Evolutionary conservation across 2,797 vertebrate genomes (phyloP).

Genomic region (Chelonia mydas): DNA sequence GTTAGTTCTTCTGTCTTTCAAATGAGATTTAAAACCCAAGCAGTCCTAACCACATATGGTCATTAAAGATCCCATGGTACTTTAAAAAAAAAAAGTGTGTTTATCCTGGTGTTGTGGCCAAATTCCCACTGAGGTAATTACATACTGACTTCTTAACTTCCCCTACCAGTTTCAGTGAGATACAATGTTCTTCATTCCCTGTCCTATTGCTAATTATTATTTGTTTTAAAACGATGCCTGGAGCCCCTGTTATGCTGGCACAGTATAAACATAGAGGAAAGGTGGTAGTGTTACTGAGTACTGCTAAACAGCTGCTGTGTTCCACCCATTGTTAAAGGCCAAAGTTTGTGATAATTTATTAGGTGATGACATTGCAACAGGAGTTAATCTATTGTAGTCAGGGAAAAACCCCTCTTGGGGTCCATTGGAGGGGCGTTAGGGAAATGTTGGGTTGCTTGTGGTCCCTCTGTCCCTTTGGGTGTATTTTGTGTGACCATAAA

Average conservation of each 20-base stretch:
- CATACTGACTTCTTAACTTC: slow-evolving; percentile 52
- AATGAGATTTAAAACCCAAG: slow-evolving; percentile 51
- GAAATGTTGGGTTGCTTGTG: background rate
- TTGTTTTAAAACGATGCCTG: background rate
- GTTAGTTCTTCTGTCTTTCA: slow-evolving; percentile 35
- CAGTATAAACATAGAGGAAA: background rate
- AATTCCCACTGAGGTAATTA: slow-evolving; percentile 68
- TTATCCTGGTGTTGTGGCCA: slow-evolving; percentile 61
- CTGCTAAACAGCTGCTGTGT: background rate
- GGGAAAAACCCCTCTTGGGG: background rate
- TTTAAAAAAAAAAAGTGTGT: background rate
- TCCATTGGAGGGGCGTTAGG: background rate
- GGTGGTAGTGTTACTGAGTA: background rate
- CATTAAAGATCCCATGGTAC: slow-evolving; percentile 49
- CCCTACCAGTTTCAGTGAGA: slow-evolving; percentile 32
- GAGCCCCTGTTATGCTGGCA: background rate
- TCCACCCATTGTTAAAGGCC: background rate
- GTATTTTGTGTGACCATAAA: background rate
- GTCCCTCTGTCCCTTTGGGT: background rate
- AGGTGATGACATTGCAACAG: background rate
- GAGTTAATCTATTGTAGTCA: background rate
- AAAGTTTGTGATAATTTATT: background rate
- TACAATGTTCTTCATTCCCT: slow-evolving; percentile 39
- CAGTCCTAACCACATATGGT: slow-evolving; percentile 39
- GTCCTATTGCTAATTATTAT: slow-evolving; percentile 9